phyloP scores from a whole-genome alignment of 2,888 invertebrate genomes.

The Drosophila mimetica region DNA sequence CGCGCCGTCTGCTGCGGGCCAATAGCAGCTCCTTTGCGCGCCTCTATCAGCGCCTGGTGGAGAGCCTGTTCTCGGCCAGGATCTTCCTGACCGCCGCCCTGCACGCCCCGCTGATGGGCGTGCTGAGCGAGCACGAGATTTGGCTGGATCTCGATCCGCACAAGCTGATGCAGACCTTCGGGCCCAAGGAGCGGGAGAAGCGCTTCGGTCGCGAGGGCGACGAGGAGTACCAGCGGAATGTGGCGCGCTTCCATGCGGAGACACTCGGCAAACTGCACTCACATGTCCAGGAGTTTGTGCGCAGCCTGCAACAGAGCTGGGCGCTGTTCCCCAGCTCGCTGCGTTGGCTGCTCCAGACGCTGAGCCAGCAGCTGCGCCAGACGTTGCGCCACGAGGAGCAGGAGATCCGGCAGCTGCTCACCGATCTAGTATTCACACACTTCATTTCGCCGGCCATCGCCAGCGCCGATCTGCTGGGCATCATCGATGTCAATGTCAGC shows the following conservation, averaged over 20 bases:
- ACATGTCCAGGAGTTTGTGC: conserved; percentile 92
- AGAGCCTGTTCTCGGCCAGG: conserved; percentile 95
- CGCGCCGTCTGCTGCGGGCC: conserved; percentile 90
- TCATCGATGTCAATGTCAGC: conserved; percentile 96
- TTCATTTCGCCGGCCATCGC: conserved; percentile 98
- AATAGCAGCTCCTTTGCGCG: conserved; percentile 94
- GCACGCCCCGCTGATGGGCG: conserved; percentile 94
- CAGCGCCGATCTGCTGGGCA: conserved; percentile 97
- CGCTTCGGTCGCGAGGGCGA: conserved; percentile 93
- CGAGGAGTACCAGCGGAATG: conserved; percentile 89
- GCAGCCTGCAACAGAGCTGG: conserved; percentile 92
- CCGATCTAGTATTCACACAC: conserved; percentile 95
- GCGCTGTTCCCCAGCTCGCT: conserved; percentile 95
- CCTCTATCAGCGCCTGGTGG: conserved; percentile 94
- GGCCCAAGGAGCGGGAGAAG: conserved; percentile 73
- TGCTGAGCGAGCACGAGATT: conserved; percentile 95
- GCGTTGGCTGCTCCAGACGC: conserved; percentile 95
- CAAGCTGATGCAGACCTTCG: conserved; percentile 86
- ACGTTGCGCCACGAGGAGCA: conserved; percentile 82
- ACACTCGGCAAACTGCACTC: conserved; percentile 91
- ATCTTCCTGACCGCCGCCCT: conserved; percentile 96
- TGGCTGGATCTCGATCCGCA: conserved; percentile 96
- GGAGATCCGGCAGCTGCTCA: conserved; percentile 89
- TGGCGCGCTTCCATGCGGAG: conserved; percentile 91
- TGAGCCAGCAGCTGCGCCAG: conserved; percentile 89